Evolutionary conservation across 2,113 vertebrate species (phyloP).

Genomic region (Solenodon paradoxus): DNA sequence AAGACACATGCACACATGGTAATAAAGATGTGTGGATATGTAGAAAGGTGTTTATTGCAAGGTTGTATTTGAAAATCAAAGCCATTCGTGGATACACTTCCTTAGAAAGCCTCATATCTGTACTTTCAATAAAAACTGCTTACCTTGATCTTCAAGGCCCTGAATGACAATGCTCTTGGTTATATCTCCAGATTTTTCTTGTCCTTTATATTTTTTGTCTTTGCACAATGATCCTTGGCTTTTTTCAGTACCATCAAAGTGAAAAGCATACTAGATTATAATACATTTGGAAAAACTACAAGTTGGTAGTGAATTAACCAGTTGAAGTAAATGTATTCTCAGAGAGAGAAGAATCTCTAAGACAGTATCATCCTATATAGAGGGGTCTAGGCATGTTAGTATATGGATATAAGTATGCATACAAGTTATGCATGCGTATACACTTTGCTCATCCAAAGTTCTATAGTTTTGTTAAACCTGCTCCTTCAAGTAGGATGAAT

Average conservation of each 20-base stretch:
- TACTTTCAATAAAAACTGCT: background rate
- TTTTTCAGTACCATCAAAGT: background rate
- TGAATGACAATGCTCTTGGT: background rate
- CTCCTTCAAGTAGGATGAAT: background rate
- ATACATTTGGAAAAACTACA: background rate
- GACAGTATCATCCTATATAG: background rate
- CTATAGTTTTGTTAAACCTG: background rate
- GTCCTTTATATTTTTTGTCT: background rate
- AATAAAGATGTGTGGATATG: background rate
- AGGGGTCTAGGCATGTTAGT: rapidly evolving
- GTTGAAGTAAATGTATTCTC: background rate
- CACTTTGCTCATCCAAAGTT: background rate
- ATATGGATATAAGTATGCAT: background rate
- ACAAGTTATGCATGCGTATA: background rate
- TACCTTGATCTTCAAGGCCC: background rate
- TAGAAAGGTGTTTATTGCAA: background rate
- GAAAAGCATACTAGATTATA: background rate
- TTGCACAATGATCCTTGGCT: background rate
- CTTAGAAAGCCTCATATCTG: background rate
- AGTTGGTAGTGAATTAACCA: background rate
- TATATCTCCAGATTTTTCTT: background rate
- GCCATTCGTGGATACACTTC: background rate
- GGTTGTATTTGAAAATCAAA: background rate
- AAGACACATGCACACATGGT: background rate
- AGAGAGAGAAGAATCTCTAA: background rate